Conservation (phyloP, 2,797 vertebrate genomes). For the Acanthopagrus latus region DNA sequence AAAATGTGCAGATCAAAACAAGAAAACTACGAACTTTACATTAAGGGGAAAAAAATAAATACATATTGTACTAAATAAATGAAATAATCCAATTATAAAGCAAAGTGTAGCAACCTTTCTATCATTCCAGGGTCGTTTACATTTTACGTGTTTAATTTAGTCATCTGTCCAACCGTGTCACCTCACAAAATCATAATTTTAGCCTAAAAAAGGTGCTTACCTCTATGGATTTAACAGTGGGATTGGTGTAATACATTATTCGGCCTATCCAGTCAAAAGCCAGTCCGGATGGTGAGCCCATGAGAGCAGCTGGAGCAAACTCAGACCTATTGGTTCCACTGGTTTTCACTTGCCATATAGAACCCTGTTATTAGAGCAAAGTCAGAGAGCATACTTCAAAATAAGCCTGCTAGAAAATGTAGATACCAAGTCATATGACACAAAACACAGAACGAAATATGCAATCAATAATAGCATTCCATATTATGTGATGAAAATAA, state of each 20-base stretch:
- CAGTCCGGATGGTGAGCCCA: constrained; percentile 81
- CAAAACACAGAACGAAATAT: not conserved
- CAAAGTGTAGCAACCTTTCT: not conserved
- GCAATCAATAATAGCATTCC: not conserved
- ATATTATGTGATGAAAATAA: not conserved
- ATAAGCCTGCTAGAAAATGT: not conserved
- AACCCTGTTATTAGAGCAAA: constrained; percentile 68
- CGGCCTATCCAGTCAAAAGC: constrained; percentile 86
- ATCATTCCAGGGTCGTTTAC: not conserved
- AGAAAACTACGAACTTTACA: not conserved
- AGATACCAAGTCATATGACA: not conserved
- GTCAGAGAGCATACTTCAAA: not conserved
- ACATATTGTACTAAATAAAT: not conserved
- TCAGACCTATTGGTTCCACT: constrained; percentile 79
- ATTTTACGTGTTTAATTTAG: not conserved
- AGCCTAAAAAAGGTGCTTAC: constrained; percentile 58
- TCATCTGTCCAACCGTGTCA: not conserved
- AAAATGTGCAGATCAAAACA: not conserved
- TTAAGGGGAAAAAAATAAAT: not conserved
- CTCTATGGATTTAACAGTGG: constrained; percentile 79
- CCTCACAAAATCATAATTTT: not conserved
- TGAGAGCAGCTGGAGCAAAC: constrained; percentile 82
- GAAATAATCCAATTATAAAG: not conserved
- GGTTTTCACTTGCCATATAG: constrained; percentile 83
- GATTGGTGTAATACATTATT: constrained; percentile 85